phyloP scores from a whole-genome alignment of 2,113 vertebrate genomes.

The Coryphaenoides rupestris region DNA sequence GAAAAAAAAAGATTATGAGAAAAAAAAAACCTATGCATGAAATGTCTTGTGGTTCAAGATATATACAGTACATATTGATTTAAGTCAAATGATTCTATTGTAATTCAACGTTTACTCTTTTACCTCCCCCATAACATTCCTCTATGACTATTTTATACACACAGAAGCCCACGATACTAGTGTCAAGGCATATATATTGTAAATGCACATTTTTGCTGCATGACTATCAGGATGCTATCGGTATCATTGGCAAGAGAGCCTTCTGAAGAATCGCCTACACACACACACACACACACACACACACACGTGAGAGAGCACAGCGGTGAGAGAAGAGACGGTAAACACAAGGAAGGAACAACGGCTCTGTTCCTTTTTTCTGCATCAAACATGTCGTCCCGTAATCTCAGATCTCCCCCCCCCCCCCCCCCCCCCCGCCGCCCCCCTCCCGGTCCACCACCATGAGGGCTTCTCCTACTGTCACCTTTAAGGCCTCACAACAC shows the following conservation, averaged over 20 bases:
- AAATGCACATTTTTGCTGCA: constrained; percentile 47
- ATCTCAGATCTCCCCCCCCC: too few relatives aligned
- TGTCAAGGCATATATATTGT: too few relatives aligned
- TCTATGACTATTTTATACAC: constrained; percentile 43
- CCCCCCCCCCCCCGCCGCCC: too few relatives aligned
- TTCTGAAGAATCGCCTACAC: not conserved
- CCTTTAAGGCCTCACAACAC: too few relatives aligned
- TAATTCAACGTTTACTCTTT: constrained; percentile 61
- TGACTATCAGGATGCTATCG: constrained; percentile 41
- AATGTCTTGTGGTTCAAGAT: constrained; percentile 69
- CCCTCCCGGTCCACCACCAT: not conserved
- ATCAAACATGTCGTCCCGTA: too few relatives aligned
- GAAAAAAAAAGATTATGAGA: constrained; percentile 25
- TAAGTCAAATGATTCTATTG: constrained; percentile 54
- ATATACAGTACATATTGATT: constrained; percentile 50
- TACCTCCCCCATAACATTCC: constrained; percentile 42
- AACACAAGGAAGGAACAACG: too few relatives aligned
- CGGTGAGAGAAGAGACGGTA: constrained; percentile 14
- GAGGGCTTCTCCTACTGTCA: constrained; percentile 3
- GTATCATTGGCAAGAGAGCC: constrained; percentile 4
- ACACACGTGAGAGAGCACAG: constrained; percentile 13
- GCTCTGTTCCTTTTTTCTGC: too few relatives aligned
- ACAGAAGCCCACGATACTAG: constrained; percentile 47
- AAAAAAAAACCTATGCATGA: constrained; percentile 71
- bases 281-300: too few relatives aligned